These are phyloP conservation scores for Lontra canadensis DNA, from an alignment of 2,113 vertebrate species.

Conservation along the genomic window DNA sequence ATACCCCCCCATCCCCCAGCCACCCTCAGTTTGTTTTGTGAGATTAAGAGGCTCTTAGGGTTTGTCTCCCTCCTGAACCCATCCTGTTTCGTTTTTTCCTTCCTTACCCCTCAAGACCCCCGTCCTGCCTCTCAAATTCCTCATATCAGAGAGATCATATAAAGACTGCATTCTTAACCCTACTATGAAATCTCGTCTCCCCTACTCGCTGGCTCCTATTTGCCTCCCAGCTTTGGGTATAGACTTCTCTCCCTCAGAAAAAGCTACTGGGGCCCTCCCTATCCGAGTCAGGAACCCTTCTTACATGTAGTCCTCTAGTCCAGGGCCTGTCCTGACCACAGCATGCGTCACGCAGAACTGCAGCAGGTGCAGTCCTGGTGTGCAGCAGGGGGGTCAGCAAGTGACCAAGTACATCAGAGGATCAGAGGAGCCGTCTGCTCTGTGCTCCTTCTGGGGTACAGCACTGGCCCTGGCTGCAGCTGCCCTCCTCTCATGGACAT, in stretches of 20 bases:
- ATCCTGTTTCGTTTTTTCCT: no score
- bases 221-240: neutral
- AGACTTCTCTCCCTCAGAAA: neutral
- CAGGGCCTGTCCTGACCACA: neutral
- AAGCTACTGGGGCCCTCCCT: neutral
- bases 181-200: neutral
- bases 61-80: no score
- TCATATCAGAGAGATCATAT: no score
- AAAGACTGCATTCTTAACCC: neutral
- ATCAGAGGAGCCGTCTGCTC: neutral
- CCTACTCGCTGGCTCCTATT: neutral
- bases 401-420: neutral
- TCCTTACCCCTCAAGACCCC: no score
- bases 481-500: neutral
- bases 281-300: neutral
- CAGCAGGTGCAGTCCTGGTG: neutral
- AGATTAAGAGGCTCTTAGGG: no score
- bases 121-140: no score
- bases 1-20: no score
- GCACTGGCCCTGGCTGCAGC: neutral
- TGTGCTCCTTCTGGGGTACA: neutral
- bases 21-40: no score
- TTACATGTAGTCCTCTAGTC: neutral
- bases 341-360: neutral
- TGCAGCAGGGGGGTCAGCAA: neutral